These are phyloP conservation scores for Sesamia nonagrioides DNA, from an alignment of 1,140 invertebrate species.

Conservation along the genomic window DNA sequence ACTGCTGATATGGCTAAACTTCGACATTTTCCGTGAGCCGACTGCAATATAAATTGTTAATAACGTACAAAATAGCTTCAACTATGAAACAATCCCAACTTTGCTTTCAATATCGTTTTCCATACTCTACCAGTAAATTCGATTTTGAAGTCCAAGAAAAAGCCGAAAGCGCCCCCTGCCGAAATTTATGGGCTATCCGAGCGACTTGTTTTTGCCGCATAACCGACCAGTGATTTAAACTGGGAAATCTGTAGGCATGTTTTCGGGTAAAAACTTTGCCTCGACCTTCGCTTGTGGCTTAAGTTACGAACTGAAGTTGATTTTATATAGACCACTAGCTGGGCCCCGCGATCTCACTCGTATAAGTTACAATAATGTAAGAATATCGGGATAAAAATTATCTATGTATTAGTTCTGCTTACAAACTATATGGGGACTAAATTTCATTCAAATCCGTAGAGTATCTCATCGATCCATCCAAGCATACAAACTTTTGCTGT, in stretches of 20 bases:
- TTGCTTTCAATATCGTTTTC: constrained; percentile 47
- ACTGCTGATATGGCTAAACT: too few species aligned
- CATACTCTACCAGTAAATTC: constrained; percentile 58
- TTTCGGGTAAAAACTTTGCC: constrained; percentile 51
- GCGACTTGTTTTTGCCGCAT: constrained; percentile 65
- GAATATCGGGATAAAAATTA: too few species aligned
- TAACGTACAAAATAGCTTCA: not conserved
- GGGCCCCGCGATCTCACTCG: too few species aligned
- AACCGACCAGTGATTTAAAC: constrained; percentile 61
- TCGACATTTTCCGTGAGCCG: too few species aligned
- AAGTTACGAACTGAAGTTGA: not conserved
- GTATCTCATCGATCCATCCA: too few species aligned
- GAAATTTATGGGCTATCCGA: constrained; percentile 64
- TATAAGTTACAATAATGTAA: too few species aligned
- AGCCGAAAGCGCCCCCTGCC: constrained; percentile 52
- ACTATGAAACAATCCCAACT: not conserved
- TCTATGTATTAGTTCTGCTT: too few species aligned
- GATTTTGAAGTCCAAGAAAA: constrained; percentile 66
- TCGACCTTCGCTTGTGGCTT: not conserved
- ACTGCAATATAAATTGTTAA: too few species aligned
- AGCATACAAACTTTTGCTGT: too few species aligned
- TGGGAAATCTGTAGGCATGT: constrained; percentile 65
- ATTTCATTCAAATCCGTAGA: too few species aligned
- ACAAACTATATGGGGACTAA: too few species aligned
- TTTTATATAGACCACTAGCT: too few species aligned